A percentile compares a stretch with the other conserved stretches of the same genome.
Conservation (phyloP, 2,888 invertebrate species). For the Phalera bucephala region DNA sequence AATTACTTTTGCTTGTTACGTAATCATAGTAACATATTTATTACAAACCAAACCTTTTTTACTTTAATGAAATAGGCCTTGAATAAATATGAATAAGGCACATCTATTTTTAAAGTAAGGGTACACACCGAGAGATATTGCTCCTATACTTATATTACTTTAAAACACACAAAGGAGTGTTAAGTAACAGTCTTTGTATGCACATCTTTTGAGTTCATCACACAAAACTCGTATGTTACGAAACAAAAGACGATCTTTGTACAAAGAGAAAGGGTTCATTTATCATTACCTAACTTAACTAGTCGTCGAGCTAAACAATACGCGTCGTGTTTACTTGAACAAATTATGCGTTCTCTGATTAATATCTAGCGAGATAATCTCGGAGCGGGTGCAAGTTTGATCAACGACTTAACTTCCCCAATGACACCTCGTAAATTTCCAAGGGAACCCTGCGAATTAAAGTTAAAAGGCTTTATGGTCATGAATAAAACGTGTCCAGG, state of each 20-base stretch:
- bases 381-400: constrained; percentile 48
- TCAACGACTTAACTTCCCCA: constrained; percentile 60
- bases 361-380: constrained; percentile 52
- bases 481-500: constrained; percentile 62
- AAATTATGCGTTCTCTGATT: constrained; percentile 45
- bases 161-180: constrained; percentile 9
- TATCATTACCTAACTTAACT: constrained; percentile 22
- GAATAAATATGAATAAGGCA: too few species aligned
- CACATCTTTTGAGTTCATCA: constrained; percentile 9
- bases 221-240: constrained; percentile 8
- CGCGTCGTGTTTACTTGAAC: constrained; percentile 34
- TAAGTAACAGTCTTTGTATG: constrained; percentile 10
- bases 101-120: too few species aligned
- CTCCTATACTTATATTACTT: constrained; percentile 8
- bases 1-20: too few species aligned
- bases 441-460: constrained; percentile 48
- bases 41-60: too few species aligned
- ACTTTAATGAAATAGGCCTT: too few species aligned
- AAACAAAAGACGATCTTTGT: constrained; percentile 14
- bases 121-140: neutral
- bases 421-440: constrained; percentile 63
- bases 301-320: constrained; percentile 26
- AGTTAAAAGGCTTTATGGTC: constrained; percentile 53
- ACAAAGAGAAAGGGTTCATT: constrained; percentile 18
- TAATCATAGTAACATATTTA: too few species aligned